A percentile compares a stretch with the other conserved stretches of the same genome.
Conservation (phyloP, 2,797 vertebrate genomes). For the Kryptolebias ocellatus region DNA sequence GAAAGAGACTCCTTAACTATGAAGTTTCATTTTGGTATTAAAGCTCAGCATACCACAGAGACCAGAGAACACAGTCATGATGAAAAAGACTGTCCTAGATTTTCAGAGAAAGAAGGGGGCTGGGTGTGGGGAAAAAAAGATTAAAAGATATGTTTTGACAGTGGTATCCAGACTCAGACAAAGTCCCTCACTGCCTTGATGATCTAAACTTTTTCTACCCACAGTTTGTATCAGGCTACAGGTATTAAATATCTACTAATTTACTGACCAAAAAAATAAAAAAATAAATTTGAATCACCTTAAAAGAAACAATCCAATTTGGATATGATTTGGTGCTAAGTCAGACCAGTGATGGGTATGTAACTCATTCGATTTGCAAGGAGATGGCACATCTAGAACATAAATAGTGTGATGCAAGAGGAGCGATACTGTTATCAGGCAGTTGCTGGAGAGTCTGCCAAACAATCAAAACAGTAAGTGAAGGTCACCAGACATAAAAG, state of each 20-base stretch:
- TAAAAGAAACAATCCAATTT: too few relatives aligned
- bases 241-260: neutral
- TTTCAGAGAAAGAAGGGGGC: constrained; percentile 64
- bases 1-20: constrained; percentile 70
- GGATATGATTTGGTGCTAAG: too few relatives aligned
- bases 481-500: too few relatives aligned
- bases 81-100: constrained; percentile 78
- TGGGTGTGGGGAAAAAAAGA: constrained; percentile 54
- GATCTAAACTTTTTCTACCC: constrained; percentile 21
- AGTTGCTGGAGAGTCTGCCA: neutral
- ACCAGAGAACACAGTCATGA: constrained; percentile 63
- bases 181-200: constrained; percentile 47
- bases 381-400: too few relatives aligned
- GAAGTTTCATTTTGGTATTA: constrained; percentile 58
- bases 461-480: too few relatives aligned
- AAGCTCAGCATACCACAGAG: constrained; percentile 63
- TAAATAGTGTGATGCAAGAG: neutral
- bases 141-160: constrained; percentile 76
- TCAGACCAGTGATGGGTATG: too few relatives aligned
- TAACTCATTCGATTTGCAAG: too few relatives aligned
- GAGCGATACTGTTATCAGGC: neutral
- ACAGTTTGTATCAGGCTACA: neutral
- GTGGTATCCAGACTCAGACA: constrained; percentile 56
- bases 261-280: too few relatives aligned
- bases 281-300: neutral